A percentile compares a stretch with the other conserved stretches of the same genome.
Evolutionary conservation across 2,888 invertebrate genomes (phyloP).

Genomic region (Sipha maydis): DNA sequence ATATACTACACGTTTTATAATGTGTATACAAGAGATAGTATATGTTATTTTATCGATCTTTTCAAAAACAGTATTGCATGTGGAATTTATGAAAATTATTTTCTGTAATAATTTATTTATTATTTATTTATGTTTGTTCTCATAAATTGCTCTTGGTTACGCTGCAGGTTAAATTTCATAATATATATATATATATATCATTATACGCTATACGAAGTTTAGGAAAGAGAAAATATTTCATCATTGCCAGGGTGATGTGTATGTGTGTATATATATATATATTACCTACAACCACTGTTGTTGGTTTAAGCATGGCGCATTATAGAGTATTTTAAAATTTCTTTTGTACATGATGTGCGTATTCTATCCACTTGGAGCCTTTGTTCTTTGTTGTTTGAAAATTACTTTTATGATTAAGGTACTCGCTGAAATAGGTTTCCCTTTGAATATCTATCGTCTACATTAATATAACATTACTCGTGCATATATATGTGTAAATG

Average conservation of each 20-base stretch:
- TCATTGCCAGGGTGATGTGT: neutral
- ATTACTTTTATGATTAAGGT: slow-evolving; percentile 20
- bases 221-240: neutral
- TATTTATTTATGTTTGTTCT: slow-evolving; percentile 22
- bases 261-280: neutral
- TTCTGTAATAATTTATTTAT: slow-evolving; percentile 36
- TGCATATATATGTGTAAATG: neutral
- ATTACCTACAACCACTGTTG: neutral
- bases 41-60: slow-evolving; percentile 40
- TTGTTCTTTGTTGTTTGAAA: neutral
- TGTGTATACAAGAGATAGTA: neutral
- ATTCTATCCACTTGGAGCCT: neutral
- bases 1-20: neutral
- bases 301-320: neutral
- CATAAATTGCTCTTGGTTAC: neutral
- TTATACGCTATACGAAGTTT: neutral
- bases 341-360: neutral
- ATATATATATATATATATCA: neutral
- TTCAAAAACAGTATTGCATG: slow-evolving; percentile 19
- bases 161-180: neutral
- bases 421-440: neutral
- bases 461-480: neutral
- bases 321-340: slow-evolving; percentile 5
- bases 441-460: neutral
- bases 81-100: neutral